Evolutionary conservation across 2,797 vertebrate genomes (phyloP), one percentile per base, ranked within the genome.

Genomic region (Pangasius mekongensis): DNA sequence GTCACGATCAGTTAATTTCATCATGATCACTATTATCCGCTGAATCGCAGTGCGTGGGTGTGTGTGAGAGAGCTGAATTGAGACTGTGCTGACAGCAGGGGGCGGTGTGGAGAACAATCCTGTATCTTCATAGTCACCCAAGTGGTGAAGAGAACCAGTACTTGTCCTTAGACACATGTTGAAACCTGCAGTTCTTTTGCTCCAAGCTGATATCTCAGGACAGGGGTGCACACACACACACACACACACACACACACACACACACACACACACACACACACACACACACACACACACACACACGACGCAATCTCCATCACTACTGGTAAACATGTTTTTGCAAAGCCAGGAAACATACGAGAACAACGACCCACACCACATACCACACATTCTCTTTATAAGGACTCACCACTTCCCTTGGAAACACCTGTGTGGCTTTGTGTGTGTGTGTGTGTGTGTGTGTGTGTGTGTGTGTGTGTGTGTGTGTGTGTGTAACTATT

Each of bases 181-280:
- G 16, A 78, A 78, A 78, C 47, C 76, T 78, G 76, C 27, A 54
- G 49, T 30, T 81, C 30, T 33, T 78, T 58, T 24, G 10, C 33
- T 82, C 24, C 54, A 9, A 54, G 13, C 76, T 39, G 78, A 82
- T 60, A 60, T 24, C 33, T 13, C 10, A 60, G 78, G 18, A 24
- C 30, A 58, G 52, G 71, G 0, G 33, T 2, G 0, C 36, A 0
- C 0, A 11, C 71, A 14, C 24, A 8, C 67, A 43, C 33, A 39
- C 67, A 33, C 8, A 39, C 93, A 99, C 98, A 89, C 98, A 99
- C 94, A 98, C 98, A 4, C 98, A 82, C 90, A 88, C 89, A 84
- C 81, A 92, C 78, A 58, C 83, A 86, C 54, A 69, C 84, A 88
- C 88, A 71, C 84, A 89, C 87, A 73, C 49, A 88, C 84, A 84